Evolutionary conservation across 2,888 invertebrate genomes (phyloP).

Genomic region (Amiota communis): DNA sequence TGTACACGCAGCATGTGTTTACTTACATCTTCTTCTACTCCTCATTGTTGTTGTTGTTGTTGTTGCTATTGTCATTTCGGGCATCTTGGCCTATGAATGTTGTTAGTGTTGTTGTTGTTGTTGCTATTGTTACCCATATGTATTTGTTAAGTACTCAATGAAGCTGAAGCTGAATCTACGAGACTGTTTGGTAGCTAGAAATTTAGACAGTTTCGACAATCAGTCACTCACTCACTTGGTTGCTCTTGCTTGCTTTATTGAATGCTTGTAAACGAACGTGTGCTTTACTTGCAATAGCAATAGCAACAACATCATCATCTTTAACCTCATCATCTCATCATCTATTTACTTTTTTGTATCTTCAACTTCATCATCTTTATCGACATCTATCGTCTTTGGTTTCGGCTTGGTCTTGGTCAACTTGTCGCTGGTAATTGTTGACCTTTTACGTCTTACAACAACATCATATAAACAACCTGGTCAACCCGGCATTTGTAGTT

Average conservation of each 20-base stretch:
- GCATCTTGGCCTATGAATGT: too few species aligned
- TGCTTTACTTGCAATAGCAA: conserved; percentile 22
- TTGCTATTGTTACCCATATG: conserved; percentile 18
- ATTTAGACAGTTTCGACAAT: conserved; percentile 65
- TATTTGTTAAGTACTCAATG: conserved; percentile 28
- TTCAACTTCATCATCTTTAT: conserved; percentile 29
- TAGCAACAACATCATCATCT: background rate
- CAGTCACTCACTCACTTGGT: conserved; percentile 54
- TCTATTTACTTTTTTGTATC: background rate
- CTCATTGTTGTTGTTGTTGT: conserved; percentile 1
- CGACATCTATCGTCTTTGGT: too few species aligned
- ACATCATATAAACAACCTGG: conserved; percentile 21
- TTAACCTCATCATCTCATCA: background rate
- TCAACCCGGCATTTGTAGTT: background rate
- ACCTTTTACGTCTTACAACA: conserved; percentile 58
- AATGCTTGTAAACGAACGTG: background rate
- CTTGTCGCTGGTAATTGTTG: conserved; percentile 58
- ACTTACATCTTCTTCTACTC: background rate
- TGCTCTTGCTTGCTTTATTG: conserved; percentile 24
- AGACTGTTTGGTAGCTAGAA: conserved; percentile 65
- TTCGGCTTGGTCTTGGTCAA: background rate
- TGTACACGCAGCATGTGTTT: conserved; percentile 10
- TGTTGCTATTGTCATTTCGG: conserved; percentile 3
- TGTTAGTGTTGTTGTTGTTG: conserved; percentile 15
- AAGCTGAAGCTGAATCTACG: conserved; percentile 9